Evolutionary conservation across 2,888 invertebrate genomes (phyloP), one percentile per base, ranked within the genome.

Genomic region (Petrolisthes manimaculis): DNA sequence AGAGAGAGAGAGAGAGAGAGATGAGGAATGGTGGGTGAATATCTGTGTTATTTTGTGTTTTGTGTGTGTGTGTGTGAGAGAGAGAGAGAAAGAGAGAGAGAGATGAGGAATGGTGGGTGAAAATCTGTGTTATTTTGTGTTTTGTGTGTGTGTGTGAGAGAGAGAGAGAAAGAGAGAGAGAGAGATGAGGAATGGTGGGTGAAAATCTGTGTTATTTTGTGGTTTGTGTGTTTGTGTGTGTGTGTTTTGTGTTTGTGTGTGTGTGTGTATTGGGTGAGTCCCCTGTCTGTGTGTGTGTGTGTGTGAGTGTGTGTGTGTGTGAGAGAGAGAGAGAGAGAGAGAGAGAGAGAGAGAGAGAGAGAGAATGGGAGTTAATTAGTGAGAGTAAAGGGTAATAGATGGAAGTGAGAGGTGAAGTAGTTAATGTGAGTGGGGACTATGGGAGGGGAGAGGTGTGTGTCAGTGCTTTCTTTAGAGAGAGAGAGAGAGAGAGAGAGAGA

Each of bases 1-100:
- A 56, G 21, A 81, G 61, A 81, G 24, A 78, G 8, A 78, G 8
- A 78, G 79, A 37, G 79, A 78, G 79, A 78, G 79, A 78, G n/a
- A 78, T 14, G 24, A 21, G 53, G 18, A 69, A 5, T 5, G 12
- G 6, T 14, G 53, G 24, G 12, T 8, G 14, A 14, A 80, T 21
- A 80, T 51, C 9, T 12, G 8, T 12, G 4, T n/a, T 53, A 54
- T 4, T n/a, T n/a, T n/a, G n/a, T n/a, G n/a, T n/a, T n/a, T n/a
- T n/a, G n/a, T n/a, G n/a, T n/a, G n/a, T n/a, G 79, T 14, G 54
- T 51, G 5, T 14, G 79, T n/a, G n/a, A n/a, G n/a, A n/a, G n/a
- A n/a, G n/a, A n/a, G n/a, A n/a, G n/a, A n/a, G n/a, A n/a, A n/a
- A n/a, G n/a, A n/a, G n/a, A n/a, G n/a, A n/a, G n/a, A n/a, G n/a